phyloP scores from a whole-genome alignment of 2,113 vertebrate genomes.

The Siphamia tubifer region DNA sequence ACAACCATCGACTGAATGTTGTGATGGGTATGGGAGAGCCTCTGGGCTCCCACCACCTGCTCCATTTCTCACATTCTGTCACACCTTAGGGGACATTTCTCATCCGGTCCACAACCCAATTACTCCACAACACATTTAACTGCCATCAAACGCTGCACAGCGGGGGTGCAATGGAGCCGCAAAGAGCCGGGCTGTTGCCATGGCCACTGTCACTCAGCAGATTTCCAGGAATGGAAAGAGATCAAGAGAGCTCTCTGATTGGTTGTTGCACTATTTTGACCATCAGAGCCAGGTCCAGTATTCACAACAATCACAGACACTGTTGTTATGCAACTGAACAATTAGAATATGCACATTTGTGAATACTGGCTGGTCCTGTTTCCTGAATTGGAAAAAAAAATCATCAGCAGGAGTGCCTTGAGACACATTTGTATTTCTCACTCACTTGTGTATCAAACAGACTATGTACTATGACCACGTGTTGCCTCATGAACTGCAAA shows the following conservation, averaged over 20 bases:
- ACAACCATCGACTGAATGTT: slow-evolving; percentile 36
- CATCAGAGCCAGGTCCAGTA: slow-evolving; percentile 46
- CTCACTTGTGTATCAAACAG: slow-evolving; percentile 25
- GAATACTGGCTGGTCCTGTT: slow-evolving; percentile 40
- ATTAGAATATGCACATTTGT: slow-evolving; percentile 66
- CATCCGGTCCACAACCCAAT: slow-evolving; percentile 73
- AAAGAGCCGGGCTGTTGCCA: slow-evolving; percentile 68
- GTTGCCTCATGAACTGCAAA: slow-evolving; percentile 42
- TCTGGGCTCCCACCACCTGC: slow-evolving; percentile 72
- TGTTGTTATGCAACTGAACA: slow-evolving; percentile 70
- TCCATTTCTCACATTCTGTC: slow-evolving; percentile 76
- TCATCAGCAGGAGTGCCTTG: slow-evolving; percentile 16
- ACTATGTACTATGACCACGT: slow-evolving; percentile 35
- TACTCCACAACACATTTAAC: slow-evolving; percentile 71
- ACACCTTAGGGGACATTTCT: slow-evolving; percentile 72
- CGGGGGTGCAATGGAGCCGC: slow-evolving; percentile 50
- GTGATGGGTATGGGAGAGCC: slow-evolving; percentile 42
- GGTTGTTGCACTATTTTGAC: slow-evolving; percentile 49
- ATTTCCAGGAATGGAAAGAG: slow-evolving; percentile 58
- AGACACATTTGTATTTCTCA: slow-evolving; percentile 10
- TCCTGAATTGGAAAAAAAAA: slow-evolving; percentile 33
- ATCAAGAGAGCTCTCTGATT: slow-evolving; percentile 45
- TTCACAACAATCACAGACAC: slow-evolving; percentile 63
- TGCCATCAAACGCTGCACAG: slow-evolving; percentile 67
- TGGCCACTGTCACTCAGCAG: slow-evolving; percentile 78